Evolutionary conservation across 2,113 vertebrate genomes (phyloP), one percentile per base, ranked within the genome.

Genomic region (Delphinus delphis): DNA sequence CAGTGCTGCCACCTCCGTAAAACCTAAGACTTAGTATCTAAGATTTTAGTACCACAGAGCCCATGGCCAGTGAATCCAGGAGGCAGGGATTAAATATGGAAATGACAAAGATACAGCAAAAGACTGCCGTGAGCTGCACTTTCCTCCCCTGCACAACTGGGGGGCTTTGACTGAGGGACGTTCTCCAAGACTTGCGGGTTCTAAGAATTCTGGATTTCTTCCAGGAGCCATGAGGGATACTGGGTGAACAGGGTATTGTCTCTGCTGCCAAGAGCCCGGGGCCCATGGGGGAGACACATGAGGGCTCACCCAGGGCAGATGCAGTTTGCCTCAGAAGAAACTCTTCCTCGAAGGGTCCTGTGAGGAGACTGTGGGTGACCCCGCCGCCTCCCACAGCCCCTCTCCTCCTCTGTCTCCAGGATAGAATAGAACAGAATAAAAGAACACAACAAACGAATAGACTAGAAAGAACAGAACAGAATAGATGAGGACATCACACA

Each of bases 231-330:
- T 4, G 4, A 33, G 38, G 8, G 50, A 33, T 15, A 2, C 62
- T 2, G 17, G n/a, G 36, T 25, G 4, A 33, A 23, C n/a, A 68
- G 80, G 28, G 11, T 47, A 15, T 23, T 47, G 15, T 74, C 55
- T 33, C 41, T 90, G 65, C 18, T 93, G 36, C 33, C 21, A 6
- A 70, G 53, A 63, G 25, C 36, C 70, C 1, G 0, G 31, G 67
- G 41, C 38, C 28, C 62, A 1, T 2, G 14, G 58, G 44, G 25
- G 13, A 60, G 71, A 31, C 17, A 33, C 2, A 0, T 0, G 28
- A 76, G 47, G 60, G 28, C 13, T 47, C 36, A 28, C 6, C 23
- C 82, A 67, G 33, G 33, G 93, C 62, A 70, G 70, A 41, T 31
- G 41, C 5, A 21, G 4, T 58, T 67, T 74, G 68, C 76, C 33